Percentiles rank a stretch among this genome's conserved stretches.
phyloP scores from a whole-genome alignment of 2,888 invertebrate genomes.

The Aproaerema taeniolella region DNA sequence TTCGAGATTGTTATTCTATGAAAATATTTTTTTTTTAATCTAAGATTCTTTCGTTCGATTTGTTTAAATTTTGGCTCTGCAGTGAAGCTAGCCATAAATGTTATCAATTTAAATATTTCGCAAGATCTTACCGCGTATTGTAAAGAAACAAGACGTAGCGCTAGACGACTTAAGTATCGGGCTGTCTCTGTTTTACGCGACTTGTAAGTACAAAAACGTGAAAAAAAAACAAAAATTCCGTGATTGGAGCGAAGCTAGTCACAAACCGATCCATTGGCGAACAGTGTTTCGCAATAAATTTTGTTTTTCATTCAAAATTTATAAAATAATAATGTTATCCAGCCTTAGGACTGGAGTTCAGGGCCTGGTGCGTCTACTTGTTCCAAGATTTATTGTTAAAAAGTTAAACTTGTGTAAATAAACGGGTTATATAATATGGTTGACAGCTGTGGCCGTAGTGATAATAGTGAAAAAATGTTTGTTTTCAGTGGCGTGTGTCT shows the following conservation, averaged over 20 bases:
- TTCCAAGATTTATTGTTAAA: constrained; percentile 2
- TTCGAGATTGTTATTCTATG: no score
- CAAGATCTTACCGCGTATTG: no score
- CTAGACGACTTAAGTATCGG: no score
- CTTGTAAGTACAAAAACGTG: no score
- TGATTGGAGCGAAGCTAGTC: no score
- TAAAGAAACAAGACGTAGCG: no score
- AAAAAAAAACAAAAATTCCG: constrained; percentile 3
- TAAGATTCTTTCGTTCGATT: no score
- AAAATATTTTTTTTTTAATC: no score
- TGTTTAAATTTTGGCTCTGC: no score
- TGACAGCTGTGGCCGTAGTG: constrained; percentile 20
- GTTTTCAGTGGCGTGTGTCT: constrained; percentile 69
- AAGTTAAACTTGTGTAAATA: constrained; percentile 25
- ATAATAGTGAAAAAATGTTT: constrained; percentile 27
- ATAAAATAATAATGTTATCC: constrained; percentile 54
- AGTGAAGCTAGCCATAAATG: no score
- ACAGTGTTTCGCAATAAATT: constrained; percentile 60
- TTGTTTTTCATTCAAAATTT: constrained; percentile 20
- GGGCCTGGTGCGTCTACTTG: constrained; percentile 49
- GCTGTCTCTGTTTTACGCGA: no score
- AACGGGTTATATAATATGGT: constrained; percentile 60
- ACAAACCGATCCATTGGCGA: constrained; percentile 45
- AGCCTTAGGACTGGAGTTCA: constrained; percentile 64
- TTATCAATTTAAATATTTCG: no score